A percentile compares a stretch with the other conserved stretches of the same genome.
Conservation (phyloP, 2,113 vertebrate genomes). For the Oreochromis aureus region DNA sequence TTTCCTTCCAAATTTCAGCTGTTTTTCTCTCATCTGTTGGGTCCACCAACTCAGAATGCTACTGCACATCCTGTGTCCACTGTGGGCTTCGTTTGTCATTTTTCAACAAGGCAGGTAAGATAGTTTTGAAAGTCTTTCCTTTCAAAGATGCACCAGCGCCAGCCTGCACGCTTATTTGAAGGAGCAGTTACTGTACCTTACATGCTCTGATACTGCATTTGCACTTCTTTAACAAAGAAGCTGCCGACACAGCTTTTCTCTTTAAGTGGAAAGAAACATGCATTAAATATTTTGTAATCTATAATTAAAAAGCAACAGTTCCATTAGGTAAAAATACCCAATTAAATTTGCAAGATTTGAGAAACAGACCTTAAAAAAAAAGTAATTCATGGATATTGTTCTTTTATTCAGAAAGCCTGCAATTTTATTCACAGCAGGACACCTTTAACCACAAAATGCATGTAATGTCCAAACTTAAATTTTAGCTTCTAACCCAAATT, state of each 20-base stretch:
- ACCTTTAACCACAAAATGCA: not conserved
- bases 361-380: not conserved
- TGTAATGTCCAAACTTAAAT: not conserved
- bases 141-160: not conserved
- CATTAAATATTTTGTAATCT: not conserved
- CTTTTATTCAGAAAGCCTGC: not conserved
- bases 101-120: conserved; percentile 69
- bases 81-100: conserved; percentile 45
- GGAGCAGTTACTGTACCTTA: not conserved
- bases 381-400: not conserved
- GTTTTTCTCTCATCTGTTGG: not conserved
- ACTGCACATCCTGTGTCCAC: conserved; percentile 25
- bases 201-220: not conserved
- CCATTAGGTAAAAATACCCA: not conserved
- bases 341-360: not conserved
- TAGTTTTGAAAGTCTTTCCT: not conserved
- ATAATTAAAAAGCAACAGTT: not conserved
- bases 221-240: not conserved
- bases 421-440: not conserved
- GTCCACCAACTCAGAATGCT: conserved; percentile 50
- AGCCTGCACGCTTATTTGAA: not conserved
- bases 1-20: not conserved
- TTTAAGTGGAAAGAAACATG: not conserved
- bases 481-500: not conserved
- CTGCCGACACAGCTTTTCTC: not conserved